Percentiles rank a stretch among this genome's conserved stretches.
phyloP scores from a whole-genome alignment of 1,140 invertebrate species.

The Plodia interpunctella region DNA sequence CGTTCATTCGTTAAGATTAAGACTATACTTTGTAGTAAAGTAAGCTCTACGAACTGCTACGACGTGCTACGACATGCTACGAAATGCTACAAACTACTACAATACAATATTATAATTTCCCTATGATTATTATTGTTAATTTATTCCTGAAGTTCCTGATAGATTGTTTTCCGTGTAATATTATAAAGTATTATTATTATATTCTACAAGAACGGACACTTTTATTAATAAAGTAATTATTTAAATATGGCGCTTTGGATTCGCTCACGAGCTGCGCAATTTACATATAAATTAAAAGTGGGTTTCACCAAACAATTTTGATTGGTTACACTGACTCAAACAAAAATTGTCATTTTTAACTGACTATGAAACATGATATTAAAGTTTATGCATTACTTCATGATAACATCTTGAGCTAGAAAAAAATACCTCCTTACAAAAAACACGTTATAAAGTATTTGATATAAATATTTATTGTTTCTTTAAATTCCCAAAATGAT shows the following conservation, averaged over 20 bases:
- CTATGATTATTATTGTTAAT: no score
- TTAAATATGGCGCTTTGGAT: constrained; percentile 20
- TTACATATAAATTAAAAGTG: constrained; percentile 65
- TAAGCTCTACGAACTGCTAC: neutral
- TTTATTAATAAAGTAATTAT: constrained; percentile 24
- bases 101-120: no score
- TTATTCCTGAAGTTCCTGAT: no score
- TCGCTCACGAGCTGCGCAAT: constrained; percentile 35
- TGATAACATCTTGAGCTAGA: no score
- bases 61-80: neutral
- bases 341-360: constrained; percentile 7
- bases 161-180: neutral
- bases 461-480: no score
- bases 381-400: no score
- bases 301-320: constrained; percentile 46
- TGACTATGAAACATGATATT: neutral
- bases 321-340: constrained; percentile 26
- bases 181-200: no score
- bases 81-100: no score
- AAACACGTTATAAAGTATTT: no score
- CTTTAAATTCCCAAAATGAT: no score
- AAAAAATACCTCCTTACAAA: no score
- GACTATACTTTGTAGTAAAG: neutral
- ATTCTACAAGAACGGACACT: neutral
- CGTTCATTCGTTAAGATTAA: neutral